Evolutionary conservation across 2,888 invertebrate genomes (phyloP), one percentile per base, ranked within the genome.

Genomic region (Ditula angustiorana): DNA sequence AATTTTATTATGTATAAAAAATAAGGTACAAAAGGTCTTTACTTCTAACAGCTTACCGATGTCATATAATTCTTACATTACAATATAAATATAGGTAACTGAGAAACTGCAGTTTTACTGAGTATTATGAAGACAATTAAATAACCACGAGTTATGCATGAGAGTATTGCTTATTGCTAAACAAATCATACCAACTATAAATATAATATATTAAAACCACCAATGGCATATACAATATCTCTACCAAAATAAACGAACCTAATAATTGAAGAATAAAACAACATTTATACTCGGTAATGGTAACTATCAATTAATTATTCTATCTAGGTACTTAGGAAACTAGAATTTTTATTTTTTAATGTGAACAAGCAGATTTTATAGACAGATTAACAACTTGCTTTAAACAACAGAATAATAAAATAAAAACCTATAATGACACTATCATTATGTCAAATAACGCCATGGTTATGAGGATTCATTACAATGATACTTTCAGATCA

Each of bases 1-100:
- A 2, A n/a, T 59, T 52, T 61, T 66, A 61, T 66, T 61, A 58
- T 66, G 57, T 61, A 66, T 79, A 80, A 79, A 86, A 87, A 85
- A 85, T 81, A 83, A 87, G 86, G 86, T 88, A 88, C 86, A 88
- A 87, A 87, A 86, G 81, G 84, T 85, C 82, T 81, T 80, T 72
- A 74, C 70, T 72, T 74, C 71, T 69, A 68, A 37, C 33, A 69
- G 67, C 65, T 66, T 49, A 60, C 52, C 49, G 62, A 68, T 63
- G 33, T 49, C 55, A 26, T 60, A 61, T 61, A n/a, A n/a, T n/a
- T n/a, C n/a, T 53, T 64, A 46, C 33, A 61, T 24, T 58, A 66
- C 52, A 68, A 53, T 68, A 78, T 66, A 73, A 76, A 79, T 77
- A 79, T 76, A 79, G 77, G 79, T 57, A 59, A 71, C 71, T 67